These are phyloP conservation scores for Gavialis gangeticus DNA, from an alignment of 2,113 vertebrate genomes.

Conservation along the genomic window DNA sequence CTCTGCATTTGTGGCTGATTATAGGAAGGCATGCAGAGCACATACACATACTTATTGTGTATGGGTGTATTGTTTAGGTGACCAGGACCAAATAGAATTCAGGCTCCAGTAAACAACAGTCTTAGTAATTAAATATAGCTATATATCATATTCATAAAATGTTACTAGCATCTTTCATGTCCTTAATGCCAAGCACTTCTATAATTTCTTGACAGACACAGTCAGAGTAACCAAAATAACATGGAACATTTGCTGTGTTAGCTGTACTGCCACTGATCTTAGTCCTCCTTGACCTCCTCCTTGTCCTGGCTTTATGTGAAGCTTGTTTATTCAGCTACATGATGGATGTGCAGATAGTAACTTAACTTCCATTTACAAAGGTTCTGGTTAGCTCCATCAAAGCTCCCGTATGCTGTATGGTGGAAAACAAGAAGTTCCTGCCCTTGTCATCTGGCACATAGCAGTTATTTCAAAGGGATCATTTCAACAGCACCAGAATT, in stretches of 20 bases:
- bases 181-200: neutral
- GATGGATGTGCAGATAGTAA: neutral
- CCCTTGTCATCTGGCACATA: neutral
- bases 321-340: neutral
- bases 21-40: no score
- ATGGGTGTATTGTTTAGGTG: no score
- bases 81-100: no score
- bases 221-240: constrained; percentile 16
- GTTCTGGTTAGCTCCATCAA: neutral
- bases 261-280: neutral
- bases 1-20: no score
- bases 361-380: neutral
- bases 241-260: neutral
- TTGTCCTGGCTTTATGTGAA: neutral
- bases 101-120: no score
- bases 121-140: no score
- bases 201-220: neutral
- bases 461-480: neutral
- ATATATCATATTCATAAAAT: neutral
- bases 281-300: neutral
- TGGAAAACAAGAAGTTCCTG: neutral
- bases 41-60: neutral
- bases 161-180: neutral
- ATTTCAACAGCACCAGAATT: neutral
- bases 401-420: neutral